Evolutionary conservation across 2,888 invertebrate genomes (phyloP).

Genomic region (Adelognathus sp.): DNA sequence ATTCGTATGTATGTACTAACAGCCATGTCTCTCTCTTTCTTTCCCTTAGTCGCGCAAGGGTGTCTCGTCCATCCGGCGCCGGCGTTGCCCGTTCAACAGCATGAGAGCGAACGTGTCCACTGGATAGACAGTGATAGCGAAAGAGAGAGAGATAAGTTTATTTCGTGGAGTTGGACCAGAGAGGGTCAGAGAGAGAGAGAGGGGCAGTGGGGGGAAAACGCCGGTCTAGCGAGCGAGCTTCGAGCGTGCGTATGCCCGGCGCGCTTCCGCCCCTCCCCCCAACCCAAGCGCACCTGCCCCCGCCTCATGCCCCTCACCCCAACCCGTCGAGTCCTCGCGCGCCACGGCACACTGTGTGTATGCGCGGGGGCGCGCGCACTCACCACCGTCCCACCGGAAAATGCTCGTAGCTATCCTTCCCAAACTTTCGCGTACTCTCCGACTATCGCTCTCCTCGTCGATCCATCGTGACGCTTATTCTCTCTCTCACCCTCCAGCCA

Average conservation of each 20-base stretch:
- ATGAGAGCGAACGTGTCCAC: conserved; percentile 41
- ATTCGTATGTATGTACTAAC: too few relatives aligned
- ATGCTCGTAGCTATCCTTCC: conserved; percentile 25
- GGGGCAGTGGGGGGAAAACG: conserved; percentile 43
- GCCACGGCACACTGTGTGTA: neutral
- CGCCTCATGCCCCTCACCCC: neutral
- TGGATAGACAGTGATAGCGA: conserved; percentile 22
- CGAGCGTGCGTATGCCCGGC: conserved; percentile 73
- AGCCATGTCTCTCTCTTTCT: conserved; percentile 10
- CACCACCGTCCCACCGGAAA: conserved; percentile 11
- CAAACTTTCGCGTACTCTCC: conserved; percentile 31
- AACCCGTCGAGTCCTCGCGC: conserved; percentile 15
- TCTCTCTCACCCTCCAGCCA: conserved; percentile 5
- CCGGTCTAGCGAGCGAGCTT: conserved; percentile 19
- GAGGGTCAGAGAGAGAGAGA: too few relatives aligned
- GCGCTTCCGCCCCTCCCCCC: conserved; percentile 56
- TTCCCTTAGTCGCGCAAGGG: conserved; percentile 22
- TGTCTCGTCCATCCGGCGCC: conserved; percentile 58
- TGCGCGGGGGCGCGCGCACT: conserved; percentile 39
- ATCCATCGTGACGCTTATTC: neutral
- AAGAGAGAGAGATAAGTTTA: conserved; percentile 10
- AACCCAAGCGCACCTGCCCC: too few relatives aligned
- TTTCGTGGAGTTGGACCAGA: too few relatives aligned
- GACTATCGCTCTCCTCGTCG: conserved; percentile 1
- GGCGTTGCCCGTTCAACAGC: conserved; percentile 47